Evolutionary conservation across 1,140 invertebrate genomes (phyloP).

Genomic region (Pseudomyrmex flavicornis): DNA sequence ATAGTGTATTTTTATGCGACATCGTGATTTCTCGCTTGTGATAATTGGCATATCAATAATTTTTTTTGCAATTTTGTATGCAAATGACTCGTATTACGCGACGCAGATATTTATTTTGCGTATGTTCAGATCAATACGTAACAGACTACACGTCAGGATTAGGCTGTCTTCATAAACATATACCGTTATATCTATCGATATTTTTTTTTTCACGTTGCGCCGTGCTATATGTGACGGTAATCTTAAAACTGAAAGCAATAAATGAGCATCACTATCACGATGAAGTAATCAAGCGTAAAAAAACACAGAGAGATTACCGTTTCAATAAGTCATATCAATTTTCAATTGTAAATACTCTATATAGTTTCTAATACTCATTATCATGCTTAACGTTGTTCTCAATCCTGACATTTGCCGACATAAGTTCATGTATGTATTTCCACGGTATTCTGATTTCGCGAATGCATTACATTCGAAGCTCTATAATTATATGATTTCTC

Average conservation of each 20-base stretch:
- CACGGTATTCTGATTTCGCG: conserved; percentile 51
- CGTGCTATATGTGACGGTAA: background rate
- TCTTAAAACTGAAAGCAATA: conserved; percentile 7
- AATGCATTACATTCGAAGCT: conserved; percentile 46
- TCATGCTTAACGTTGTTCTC: too few relatives aligned
- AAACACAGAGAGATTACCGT: too few relatives aligned
- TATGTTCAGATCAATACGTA: background rate
- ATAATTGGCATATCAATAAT: too few relatives aligned
- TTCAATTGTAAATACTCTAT: background rate
- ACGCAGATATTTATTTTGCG: background rate
- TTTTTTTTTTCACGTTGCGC: background rate
- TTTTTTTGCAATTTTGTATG: too few relatives aligned
- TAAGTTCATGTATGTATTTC: too few relatives aligned
- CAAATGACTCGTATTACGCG: background rate
- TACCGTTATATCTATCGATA: conserved; percentile 28
- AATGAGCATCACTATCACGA: background rate
- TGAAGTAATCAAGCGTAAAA: too few relatives aligned
- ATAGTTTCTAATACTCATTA: background rate
- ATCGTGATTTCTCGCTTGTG: too few relatives aligned
- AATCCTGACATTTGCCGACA: too few relatives aligned
- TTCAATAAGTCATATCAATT: too few relatives aligned
- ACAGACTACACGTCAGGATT: background rate
- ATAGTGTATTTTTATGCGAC: too few relatives aligned
- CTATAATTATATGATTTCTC: conserved; percentile 74
- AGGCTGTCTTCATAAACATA: background rate